Evolutionary conservation across 2,888 invertebrate genomes (phyloP), one percentile per base, ranked within the genome.

Genomic region (Calliphora vomitoria): DNA sequence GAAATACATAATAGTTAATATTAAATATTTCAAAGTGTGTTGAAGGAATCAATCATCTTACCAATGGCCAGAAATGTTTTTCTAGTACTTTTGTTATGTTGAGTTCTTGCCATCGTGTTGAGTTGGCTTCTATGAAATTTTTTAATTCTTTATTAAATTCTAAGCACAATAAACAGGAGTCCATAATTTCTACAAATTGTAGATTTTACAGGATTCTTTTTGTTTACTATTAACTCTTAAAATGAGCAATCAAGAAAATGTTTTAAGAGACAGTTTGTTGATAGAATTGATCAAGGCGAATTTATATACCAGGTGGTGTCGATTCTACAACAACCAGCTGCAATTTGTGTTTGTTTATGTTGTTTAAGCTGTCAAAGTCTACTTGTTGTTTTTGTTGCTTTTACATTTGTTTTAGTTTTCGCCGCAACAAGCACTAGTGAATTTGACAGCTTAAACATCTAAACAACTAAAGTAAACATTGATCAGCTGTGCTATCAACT

Each of bases 11-110:
- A 55, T 13, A 15, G 8, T 20, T n/a, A 41, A 58, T 6, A 31
- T 5, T 60, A 35, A 62, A 10, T 50, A 47, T 31, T 44, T 41
- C 10, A 18, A 25, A 20, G 20, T 18, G n/a, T 50, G 13, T 15
- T 50, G 11, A 18, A 20, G 41, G 4, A 1, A 6, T 13, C 13
- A 3, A 25, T 4, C 62, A 71, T 2, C 71, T 80, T 76, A 87
- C 87, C 66, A 87, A 8, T 60, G 66, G 38, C 87, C 83, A 87
- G 11, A 87, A 84, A 81, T 87, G 87, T 66, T 81, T 87, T 41
- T 87, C 80, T 44, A 87, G 41, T 1, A 84, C 3, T 13, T 83
- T 38, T 53, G 25, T 55, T 44, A 87, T 66, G 5, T 55, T 20
- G 11, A 58, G 50, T 15, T 84, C 66, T 50, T 64, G 66, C 87